Conservation (phyloP, 2,797 vertebrate species). For the Typhlichthys subterraneus region DNA sequence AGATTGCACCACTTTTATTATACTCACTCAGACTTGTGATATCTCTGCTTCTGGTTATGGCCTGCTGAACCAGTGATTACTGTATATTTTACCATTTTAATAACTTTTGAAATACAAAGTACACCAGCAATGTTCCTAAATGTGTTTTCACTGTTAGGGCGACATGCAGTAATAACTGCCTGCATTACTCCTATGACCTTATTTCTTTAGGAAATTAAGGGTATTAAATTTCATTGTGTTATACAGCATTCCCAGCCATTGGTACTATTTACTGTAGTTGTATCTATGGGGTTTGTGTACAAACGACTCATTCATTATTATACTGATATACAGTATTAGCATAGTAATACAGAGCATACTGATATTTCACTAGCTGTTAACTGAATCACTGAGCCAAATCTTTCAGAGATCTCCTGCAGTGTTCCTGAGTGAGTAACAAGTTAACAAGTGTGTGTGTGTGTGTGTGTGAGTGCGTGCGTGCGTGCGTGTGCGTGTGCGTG, state of each 20-base stretch:
- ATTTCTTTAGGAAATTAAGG: constrained; percentile 16
- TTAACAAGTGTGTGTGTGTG: constrained; percentile 13
- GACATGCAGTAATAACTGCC: constrained; percentile 32
- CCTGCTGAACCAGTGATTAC: too few species aligned
- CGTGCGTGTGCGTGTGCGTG: constrained; percentile 12
- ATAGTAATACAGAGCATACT: constrained; percentile 39
- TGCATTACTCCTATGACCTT: constrained; percentile 9
- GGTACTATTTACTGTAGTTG: constrained; percentile 25
- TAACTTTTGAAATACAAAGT: background rate
- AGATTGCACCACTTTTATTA: too few species aligned
- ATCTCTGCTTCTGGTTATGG: too few species aligned
- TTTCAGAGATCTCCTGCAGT: constrained; percentile 58
- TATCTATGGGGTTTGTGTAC: constrained; percentile 27
- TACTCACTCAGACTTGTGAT: too few species aligned
- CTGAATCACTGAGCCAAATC: constrained; percentile 64
- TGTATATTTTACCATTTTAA: background rate
- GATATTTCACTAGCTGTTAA: constrained; percentile 40
- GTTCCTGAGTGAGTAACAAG: constrained; percentile 9
- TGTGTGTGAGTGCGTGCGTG: constrained; percentile 24
- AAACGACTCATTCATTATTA: background rate
- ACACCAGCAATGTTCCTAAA: constrained; percentile 27
- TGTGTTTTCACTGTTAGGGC: constrained; percentile 14
- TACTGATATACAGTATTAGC: too few species aligned
- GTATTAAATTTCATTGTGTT: constrained; percentile 26
- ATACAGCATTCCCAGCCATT: constrained; percentile 18